phyloP scores from a whole-genome alignment of 2,888 invertebrate genomes.

The Drosophila leonis region DNA sequence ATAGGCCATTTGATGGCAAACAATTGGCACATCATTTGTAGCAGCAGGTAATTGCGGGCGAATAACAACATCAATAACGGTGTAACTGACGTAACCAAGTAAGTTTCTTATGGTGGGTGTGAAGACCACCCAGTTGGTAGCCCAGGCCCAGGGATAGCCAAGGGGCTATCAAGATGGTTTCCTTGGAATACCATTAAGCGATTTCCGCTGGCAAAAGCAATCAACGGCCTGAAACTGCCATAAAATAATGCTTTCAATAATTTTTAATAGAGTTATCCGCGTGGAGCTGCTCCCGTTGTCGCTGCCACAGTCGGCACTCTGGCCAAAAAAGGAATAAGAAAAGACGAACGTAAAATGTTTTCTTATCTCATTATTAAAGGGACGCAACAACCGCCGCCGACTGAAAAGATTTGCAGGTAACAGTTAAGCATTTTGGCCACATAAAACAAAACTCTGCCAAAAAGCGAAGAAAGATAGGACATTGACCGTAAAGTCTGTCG shows the following conservation, averaged over 20 bases:
- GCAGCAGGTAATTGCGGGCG: conserved; percentile 48
- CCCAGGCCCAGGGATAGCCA: background rate
- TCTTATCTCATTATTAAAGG: conserved; percentile 78
- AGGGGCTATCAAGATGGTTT: conserved; percentile 33
- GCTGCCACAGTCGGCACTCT: conserved; percentile 7
- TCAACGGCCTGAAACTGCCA: conserved; percentile 42
- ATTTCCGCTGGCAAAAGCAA: conserved; percentile 62
- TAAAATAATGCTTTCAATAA: conserved; percentile 63
- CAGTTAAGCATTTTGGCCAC: conserved; percentile 45
- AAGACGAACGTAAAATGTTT: conserved; percentile 59
- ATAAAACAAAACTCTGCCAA: conserved; percentile 56
- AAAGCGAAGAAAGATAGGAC: conserved; percentile 42
- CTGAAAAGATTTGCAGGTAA: conserved; percentile 51
- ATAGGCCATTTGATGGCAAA: conserved; percentile 44
- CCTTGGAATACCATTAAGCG: conserved; percentile 60
- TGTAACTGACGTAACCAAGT: conserved; percentile 49
- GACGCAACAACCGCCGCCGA: conserved; percentile 49
- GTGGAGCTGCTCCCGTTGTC: conserved; percentile 38
- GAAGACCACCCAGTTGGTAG: conserved; percentile 31
- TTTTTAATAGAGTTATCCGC: conserved; percentile 73
- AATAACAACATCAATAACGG: conserved; percentile 13
- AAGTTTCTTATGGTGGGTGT: background rate
- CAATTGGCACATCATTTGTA: conserved; percentile 74
- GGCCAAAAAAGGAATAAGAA: conserved; percentile 11
- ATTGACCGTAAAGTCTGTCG: conserved; percentile 53